phyloP scores from a whole-genome alignment of 1,140 invertebrate species.

The Platorchestia sp. region DNA sequence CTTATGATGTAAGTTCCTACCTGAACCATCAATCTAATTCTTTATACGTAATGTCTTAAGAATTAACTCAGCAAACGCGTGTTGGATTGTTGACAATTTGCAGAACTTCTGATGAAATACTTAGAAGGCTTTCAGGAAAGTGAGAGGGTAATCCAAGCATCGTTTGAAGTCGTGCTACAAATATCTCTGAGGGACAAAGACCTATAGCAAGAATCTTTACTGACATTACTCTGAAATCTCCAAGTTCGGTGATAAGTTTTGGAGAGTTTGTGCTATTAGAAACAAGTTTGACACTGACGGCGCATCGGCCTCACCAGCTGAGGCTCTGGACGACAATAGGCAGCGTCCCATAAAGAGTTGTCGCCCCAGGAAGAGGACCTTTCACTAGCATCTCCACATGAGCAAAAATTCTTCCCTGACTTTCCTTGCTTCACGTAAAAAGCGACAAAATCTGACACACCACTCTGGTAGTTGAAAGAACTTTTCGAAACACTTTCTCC shows the following conservation, averaged over 20 bases:
- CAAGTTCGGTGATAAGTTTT: slow-evolving; percentile 46
- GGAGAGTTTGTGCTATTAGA: slow-evolving; percentile 21
- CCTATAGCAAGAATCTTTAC: slow-evolving; percentile 6
- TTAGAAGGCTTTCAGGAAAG: background rate
- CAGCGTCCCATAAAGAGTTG: background rate
- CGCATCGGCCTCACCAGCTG: background rate
- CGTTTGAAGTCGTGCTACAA: slow-evolving; percentile 4
- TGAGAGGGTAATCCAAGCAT: background rate
- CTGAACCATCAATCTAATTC: background rate
- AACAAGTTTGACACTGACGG: slow-evolving; percentile 42
- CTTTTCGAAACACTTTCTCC: background rate
- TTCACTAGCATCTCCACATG: background rate
- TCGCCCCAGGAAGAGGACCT: background rate
- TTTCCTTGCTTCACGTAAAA: background rate
- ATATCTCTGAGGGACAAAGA: slow-evolving; percentile 28
- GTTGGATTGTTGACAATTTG: background rate
- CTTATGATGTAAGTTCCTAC: background rate
- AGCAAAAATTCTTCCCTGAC: background rate
- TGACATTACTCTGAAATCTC: slow-evolving; percentile 51
- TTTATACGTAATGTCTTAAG: background rate
- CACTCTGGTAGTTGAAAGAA: background rate
- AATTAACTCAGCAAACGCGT: background rate
- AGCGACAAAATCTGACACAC: background rate
- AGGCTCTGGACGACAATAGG: background rate
- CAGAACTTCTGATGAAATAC: background rate